phyloP scores from a whole-genome alignment of 2,888 invertebrate genomes.

The Chironomus riparius region DNA sequence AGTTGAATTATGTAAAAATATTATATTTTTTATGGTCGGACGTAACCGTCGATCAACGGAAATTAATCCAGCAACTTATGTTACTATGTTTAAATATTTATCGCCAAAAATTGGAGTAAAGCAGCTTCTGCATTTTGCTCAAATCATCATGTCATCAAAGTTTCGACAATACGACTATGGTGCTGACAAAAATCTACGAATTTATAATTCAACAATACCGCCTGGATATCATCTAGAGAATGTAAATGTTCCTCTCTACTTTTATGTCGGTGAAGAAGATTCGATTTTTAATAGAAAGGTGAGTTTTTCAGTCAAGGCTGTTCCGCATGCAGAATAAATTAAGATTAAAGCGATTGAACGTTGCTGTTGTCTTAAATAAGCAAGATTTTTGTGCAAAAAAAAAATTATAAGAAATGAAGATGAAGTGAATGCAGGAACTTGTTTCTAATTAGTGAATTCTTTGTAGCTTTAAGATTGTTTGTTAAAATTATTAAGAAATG shows the following conservation, averaged over 20 bases:
- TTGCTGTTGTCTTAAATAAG: neutral
- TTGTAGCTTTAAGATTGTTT: too few relatives aligned
- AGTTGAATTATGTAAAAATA: neutral
- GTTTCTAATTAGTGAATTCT: too few relatives aligned
- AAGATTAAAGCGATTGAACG: neutral
- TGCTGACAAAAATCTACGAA: conserved; percentile 35
- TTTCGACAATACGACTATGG: conserved; percentile 46
- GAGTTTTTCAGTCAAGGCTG: too few relatives aligned
- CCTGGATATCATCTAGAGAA: conserved; percentile 42
- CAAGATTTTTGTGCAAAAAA: neutral
- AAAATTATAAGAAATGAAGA: too few relatives aligned
- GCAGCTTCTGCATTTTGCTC: conserved; percentile 48
- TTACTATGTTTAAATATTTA: neutral
- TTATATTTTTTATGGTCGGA: neutral
- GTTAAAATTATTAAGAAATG: too few relatives aligned
- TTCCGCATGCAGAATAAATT: neutral
- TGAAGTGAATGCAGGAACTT: too few relatives aligned
- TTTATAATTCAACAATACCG: conserved; percentile 43
- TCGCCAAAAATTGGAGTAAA: conserved; percentile 30
- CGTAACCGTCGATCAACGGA: neutral
- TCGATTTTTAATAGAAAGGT: neutral
- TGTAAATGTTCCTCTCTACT: conserved; percentile 40
- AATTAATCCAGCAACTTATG: neutral
- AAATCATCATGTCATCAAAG: conserved; percentile 36
- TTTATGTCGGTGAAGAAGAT: neutral